A percentile compares a stretch with the other conserved stretches of the same genome.
Evolutionary conservation across 2,113 vertebrate genomes (phyloP).

Genomic region (Mus spicilegus): DNA sequence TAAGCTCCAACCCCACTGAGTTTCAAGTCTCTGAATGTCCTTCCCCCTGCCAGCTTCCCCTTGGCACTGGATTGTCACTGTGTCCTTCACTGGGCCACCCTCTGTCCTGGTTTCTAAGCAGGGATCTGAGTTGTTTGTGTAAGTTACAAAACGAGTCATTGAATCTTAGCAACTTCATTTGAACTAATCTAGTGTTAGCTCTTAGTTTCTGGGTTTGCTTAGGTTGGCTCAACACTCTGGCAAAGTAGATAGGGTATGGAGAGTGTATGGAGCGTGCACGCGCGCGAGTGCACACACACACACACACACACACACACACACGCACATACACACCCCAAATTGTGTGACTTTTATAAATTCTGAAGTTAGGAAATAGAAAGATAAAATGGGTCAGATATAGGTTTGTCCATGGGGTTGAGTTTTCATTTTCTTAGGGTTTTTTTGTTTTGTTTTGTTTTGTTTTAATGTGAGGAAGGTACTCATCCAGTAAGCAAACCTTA

Average conservation of each 20-base stretch:
- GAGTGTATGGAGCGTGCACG: not conserved
- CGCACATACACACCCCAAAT: not conserved
- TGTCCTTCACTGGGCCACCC: not conserved
- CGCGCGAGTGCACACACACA: not conserved
- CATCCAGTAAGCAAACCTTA: not conserved
- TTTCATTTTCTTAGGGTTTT: not conserved
- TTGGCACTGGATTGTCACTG: not conserved
- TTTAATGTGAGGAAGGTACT: not conserved
- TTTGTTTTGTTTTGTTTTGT: not conserved
- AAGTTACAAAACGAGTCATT: not conserved
- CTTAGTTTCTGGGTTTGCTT: not conserved
- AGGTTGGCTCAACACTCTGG: not conserved
- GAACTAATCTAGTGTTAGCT: not conserved
- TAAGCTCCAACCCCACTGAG: not conserved
- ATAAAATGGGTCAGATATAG: not conserved
- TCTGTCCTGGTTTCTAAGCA: not conserved
- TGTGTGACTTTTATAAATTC: not conserved
- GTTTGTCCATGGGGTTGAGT: not conserved
- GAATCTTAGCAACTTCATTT: conserved; percentile 20
- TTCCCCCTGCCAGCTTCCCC: fast-evolving
- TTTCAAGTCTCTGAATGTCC: not conserved
- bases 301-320: not conserved
- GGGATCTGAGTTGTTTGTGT: not conserved
- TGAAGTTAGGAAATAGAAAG: not conserved
- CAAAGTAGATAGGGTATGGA: not conserved